These are phyloP conservation scores for Heloderma charlesbogerti DNA, from an alignment of 2,113 vertebrate genomes.

Conservation along the genomic window DNA sequence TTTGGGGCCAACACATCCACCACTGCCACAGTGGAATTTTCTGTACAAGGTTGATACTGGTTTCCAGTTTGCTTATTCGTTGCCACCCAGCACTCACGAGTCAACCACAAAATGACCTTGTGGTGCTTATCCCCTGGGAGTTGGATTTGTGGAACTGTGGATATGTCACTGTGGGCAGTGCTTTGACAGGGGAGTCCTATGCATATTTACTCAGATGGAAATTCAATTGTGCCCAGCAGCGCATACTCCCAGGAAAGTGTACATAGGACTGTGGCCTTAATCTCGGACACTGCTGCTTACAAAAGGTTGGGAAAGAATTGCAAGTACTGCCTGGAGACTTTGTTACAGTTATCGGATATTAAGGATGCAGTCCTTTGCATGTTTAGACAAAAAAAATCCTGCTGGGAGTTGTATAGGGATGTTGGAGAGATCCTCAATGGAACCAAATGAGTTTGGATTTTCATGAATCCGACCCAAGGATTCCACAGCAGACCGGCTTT, in stretches of 20 bases:
- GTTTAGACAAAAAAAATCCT: too few relatives aligned
- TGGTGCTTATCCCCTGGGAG: not conserved
- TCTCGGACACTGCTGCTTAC: not conserved
- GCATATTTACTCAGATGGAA: too few relatives aligned
- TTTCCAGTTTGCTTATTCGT: not conserved
- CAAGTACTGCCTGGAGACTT: not conserved
- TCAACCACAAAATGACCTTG: not conserved
- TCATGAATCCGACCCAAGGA: too few relatives aligned
- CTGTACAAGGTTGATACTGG: not conserved
- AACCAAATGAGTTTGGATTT: too few relatives aligned
- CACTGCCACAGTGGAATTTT: not conserved
- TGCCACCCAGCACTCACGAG: not conserved
- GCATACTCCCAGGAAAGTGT: not conserved
- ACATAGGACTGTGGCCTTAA: not conserved
- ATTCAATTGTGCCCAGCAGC: too few relatives aligned
- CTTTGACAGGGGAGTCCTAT: too few relatives aligned
- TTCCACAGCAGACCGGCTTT: too few relatives aligned
- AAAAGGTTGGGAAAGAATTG: too few relatives aligned
- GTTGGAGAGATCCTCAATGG: too few relatives aligned
- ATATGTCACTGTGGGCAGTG: not conserved
- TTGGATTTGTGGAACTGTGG: not conserved
- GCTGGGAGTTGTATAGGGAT: too few relatives aligned
- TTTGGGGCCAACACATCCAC: not conserved
- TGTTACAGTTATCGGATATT: too few relatives aligned
- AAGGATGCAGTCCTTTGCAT: too few relatives aligned